Conservation (phyloP, 1,140 invertebrate genomes). For the Tyrophagus putrescentiae region DNA sequence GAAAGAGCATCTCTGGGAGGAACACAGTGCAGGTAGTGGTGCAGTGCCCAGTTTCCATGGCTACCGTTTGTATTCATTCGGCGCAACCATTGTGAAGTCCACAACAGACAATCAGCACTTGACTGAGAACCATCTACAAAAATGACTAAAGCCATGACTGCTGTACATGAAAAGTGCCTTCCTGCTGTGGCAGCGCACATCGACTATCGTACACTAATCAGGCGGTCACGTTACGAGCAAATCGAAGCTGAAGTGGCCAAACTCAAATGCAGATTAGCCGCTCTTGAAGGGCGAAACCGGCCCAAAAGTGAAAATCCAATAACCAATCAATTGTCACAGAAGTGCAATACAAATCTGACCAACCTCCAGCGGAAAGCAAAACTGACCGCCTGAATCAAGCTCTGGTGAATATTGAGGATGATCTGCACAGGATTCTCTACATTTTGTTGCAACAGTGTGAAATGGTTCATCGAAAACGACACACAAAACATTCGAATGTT, state of each 20-base stretch:
- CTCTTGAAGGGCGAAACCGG: background rate
- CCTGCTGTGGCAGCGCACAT: background rate
- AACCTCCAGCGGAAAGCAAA: background rate
- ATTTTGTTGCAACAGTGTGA: background rate
- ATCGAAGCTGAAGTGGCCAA: constrained; percentile 1
- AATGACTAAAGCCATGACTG: too few species aligned
- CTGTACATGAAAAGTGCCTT: too few species aligned
- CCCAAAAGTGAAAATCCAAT: background rate
- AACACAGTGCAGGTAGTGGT: too few species aligned
- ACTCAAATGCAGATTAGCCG: background rate
- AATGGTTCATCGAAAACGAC: too few species aligned
- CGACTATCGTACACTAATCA: background rate
- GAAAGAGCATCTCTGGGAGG: too few species aligned
- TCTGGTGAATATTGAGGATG: constrained; percentile 3
- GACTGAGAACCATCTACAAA: background rate
- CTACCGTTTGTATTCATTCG: background rate
- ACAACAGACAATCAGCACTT: background rate
- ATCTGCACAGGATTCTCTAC: constrained; percentile 2
- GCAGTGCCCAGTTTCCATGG: background rate
- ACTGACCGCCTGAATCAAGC: too few species aligned
- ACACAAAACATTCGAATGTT: too few species aligned
- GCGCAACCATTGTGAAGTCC: background rate
- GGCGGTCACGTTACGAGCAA: background rate
- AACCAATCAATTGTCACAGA: too few species aligned
- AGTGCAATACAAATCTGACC: background rate